These are phyloP conservation scores for Thymallus thymallus DNA, from an alignment of 2,113 vertebrate species.

Conservation along the genomic window DNA sequence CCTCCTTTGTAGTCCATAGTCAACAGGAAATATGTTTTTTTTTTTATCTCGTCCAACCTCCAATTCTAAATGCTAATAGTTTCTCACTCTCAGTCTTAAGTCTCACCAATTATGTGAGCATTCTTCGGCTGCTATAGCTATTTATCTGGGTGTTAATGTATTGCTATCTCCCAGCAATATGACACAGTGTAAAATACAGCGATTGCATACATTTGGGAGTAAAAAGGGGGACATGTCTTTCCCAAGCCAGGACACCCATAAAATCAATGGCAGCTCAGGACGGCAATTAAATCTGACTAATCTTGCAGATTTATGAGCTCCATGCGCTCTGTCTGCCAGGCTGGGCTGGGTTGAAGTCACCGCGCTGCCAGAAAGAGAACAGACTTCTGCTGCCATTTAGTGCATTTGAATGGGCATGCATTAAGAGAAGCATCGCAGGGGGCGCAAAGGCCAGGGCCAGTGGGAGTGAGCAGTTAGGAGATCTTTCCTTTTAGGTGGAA, in stretches of 20 bases:
- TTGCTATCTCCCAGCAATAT: constrained; percentile 59
- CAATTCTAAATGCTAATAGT: constrained; percentile 63
- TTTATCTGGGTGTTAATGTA: constrained; percentile 66
- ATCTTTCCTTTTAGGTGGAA: too few species aligned
- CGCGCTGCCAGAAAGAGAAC: constrained; percentile 51
- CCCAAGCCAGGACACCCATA: constrained; percentile 62
- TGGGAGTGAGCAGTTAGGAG: constrained; percentile 5
- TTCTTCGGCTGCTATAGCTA: constrained; percentile 57
- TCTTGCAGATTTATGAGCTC: constrained; percentile 69
- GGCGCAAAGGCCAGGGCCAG: constrained; percentile 43
- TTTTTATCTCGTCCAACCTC: constrained; percentile 3
- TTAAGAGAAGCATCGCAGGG: constrained; percentile 52
- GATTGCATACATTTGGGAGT: constrained; percentile 66
- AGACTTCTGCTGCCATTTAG: constrained; percentile 43
- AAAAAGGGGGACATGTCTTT: constrained; percentile 42
- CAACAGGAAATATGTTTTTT: constrained; percentile 26
- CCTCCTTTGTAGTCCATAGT: constrained; percentile 34
- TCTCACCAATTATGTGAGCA: constrained; percentile 43
- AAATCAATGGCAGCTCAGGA: constrained; percentile 58
- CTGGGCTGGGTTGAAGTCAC: constrained; percentile 54
- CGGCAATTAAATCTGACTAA: constrained; percentile 68
- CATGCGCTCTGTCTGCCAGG: constrained; percentile 48
- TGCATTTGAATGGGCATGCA: constrained; percentile 56
- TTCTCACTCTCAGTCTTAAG: constrained; percentile 62
- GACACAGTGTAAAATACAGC: constrained; percentile 60